Evolutionary conservation across 2,888 invertebrate genomes (phyloP).

Genomic region (Eupithecia subumbrata): DNA sequence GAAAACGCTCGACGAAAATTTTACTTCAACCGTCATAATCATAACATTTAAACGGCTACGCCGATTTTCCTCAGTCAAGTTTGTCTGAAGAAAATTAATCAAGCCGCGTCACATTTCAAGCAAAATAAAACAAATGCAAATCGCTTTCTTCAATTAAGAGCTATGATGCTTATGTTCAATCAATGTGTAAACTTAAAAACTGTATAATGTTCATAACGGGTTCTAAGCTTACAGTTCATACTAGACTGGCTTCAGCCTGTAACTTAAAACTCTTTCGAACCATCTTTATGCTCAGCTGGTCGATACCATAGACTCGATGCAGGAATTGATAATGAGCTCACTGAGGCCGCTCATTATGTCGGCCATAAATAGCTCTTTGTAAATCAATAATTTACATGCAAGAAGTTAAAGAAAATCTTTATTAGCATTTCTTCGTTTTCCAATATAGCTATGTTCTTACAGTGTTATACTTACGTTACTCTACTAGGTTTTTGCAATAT

Average conservation of each 20-base stretch:
- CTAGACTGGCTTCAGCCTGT: background rate
- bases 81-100: no score
- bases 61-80: no score
- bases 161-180: no score
- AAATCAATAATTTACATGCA: constrained; percentile 27
- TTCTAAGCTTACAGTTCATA: background rate
- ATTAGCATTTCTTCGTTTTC: background rate
- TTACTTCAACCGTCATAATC: background rate
- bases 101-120: no score
- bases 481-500: no score
- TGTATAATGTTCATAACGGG: no score
- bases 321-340: constrained; percentile 28
- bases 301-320: constrained; percentile 20
- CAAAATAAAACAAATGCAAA: no score
- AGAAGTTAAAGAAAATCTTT: background rate
- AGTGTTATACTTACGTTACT: no score
- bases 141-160: no score
- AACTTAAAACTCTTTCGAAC: background rate
- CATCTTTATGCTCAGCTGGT: constrained; percentile 33
- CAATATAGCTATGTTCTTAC: no score
- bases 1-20: background rate
- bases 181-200: no score
- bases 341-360: constrained; percentile 14
- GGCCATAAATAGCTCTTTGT: constrained; percentile 22
- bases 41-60: no score